Evolutionary conservation across 2,797 vertebrate genomes (phyloP).

Genomic region (Eulemur coronatus): DNA sequence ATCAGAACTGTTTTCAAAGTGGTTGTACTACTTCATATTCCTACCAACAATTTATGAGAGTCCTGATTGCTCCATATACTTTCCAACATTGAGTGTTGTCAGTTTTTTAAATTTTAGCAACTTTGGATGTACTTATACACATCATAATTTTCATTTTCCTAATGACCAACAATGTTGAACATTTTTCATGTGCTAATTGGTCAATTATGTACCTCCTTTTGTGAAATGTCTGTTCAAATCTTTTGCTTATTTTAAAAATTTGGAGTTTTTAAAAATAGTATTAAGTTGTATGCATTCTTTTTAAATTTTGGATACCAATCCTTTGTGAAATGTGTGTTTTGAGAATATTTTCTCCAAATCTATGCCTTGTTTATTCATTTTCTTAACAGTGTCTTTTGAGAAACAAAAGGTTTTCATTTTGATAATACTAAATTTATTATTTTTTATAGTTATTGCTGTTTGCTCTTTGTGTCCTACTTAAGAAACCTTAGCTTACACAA

Average conservation of each 20-base stretch:
- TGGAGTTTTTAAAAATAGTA: not conserved
- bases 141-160: not conserved
- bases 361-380: not conserved
- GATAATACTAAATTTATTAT: not conserved
- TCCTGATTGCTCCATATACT: not conserved
- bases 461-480: not conserved
- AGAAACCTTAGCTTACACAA: not conserved
- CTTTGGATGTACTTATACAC: not conserved
- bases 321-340: not conserved
- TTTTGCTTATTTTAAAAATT: not conserved
- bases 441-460: not conserved
- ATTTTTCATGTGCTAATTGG: not conserved
- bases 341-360: not conserved
- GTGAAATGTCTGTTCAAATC: not conserved
- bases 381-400: not conserved
- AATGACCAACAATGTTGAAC: not conserved
- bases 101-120: not conserved
- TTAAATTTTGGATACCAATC: not conserved
- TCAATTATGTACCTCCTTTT: not conserved
- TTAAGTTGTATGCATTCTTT: not conserved
- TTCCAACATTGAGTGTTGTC: not conserved
- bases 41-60: not conserved
- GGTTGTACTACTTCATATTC: not conserved
- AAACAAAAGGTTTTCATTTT: not conserved
- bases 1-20: not conserved